These are phyloP conservation scores for Corbicula japonica DNA, from an alignment of 2,888 invertebrate genomes.

Conservation along the genomic window DNA sequence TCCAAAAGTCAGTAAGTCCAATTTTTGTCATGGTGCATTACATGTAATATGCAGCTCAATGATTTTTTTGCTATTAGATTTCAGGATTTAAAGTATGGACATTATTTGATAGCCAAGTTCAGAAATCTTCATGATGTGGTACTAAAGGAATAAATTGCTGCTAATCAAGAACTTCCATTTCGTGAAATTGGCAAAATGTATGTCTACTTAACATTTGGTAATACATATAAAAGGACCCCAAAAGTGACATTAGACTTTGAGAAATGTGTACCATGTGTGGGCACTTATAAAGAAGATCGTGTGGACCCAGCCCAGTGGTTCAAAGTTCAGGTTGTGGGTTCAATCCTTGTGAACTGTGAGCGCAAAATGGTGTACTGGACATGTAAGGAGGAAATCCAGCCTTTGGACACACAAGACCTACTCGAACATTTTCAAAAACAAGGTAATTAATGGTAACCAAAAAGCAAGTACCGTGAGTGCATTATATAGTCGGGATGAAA, in stretches of 20 bases:
- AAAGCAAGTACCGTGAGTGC: too few relatives aligned
- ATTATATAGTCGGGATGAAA: too few relatives aligned
- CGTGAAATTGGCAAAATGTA: slow-evolving; percentile 64
- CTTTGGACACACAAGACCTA: background rate
- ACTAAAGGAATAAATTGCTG: too few relatives aligned
- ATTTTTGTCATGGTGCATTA: too few relatives aligned
- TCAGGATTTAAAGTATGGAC: too few relatives aligned
- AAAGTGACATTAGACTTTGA: slow-evolving; percentile 59
- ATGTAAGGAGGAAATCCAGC: slow-evolving; percentile 19
- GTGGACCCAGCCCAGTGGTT: slow-evolving; percentile 83
- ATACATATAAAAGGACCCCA: slow-evolving; percentile 43
- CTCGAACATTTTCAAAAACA: slow-evolving; percentile 29
- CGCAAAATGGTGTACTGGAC: slow-evolving; percentile 73
- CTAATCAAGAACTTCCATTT: too few relatives aligned
- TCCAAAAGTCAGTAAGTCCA: too few relatives aligned
- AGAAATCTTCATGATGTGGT: too few relatives aligned
- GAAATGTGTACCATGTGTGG: slow-evolving; percentile 65
- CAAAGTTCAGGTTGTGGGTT: slow-evolving; percentile 78
- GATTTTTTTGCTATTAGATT: too few relatives aligned
- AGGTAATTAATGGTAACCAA: too few relatives aligned
- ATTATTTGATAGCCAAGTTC: too few relatives aligned
- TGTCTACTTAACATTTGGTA: slow-evolving; percentile 62
- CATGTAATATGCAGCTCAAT: too few relatives aligned
- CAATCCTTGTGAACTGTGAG: slow-evolving; percentile 81
- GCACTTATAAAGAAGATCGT: slow-evolving; percentile 48